Evolutionary conservation across 1,140 invertebrate species (phyloP), one percentile per base, ranked within the genome.

Genomic region (Diorhabda elongata): DNA sequence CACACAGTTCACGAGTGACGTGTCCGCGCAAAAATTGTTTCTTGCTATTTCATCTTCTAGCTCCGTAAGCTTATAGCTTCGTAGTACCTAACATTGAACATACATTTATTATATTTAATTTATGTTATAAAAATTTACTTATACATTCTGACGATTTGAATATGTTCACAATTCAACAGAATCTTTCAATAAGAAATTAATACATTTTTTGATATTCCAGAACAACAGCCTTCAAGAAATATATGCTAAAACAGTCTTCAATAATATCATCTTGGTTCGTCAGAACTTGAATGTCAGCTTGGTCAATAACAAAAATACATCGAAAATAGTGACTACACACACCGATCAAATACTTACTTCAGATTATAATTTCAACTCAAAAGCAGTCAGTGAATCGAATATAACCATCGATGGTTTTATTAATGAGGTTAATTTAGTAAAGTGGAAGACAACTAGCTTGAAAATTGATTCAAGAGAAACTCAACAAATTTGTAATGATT

Each of bases 401-500:
- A 42, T 79, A 41, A 9, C 69, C n/a, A 68, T 75, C 11, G n/a
- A 71, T 8, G 75, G 76, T 59, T 57, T 67, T n/a, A 67, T 80
- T 5, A 80, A 78, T 67, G 70, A 63, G 6, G 75, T 80, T n/a
- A 74, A 81, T 58, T 45, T 80, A 2, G 67, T 68, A 0, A 44
- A 68, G 3, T 84, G 83, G 83, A 69, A 77, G 44, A 67, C 62
- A 7, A 63, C 66, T 7, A 72, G 71, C 5, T 70, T 84, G 2
- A 78, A 66, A 8, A 73, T 63, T n/a, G 58, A 65, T 2, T 64
- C 66, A 26, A 26, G 70, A 3, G 5, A 68, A 0, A 64, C 64
- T 2, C 81, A 84, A 64, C 75, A 69, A 8, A 69, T 84, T 9
- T 72, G 63, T 44, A 77, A 80, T 9, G 66, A 73, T 4, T 83